Conservation (phyloP, 2,888 invertebrate genomes). For the Acanthosepion lycidas region DNA sequence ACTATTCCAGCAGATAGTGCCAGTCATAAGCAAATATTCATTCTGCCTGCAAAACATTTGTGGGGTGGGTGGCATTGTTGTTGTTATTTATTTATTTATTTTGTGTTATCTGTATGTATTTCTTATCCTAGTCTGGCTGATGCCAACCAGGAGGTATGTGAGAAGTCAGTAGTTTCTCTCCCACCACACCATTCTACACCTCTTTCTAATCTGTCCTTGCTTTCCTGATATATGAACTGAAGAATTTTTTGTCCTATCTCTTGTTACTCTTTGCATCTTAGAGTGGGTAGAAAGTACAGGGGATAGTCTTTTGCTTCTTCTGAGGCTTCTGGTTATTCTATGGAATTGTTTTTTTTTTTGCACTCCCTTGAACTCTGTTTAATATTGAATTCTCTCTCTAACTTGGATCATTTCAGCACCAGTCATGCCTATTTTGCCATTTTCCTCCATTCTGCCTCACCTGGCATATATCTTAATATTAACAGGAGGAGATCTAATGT, state of each 20-base stretch:
- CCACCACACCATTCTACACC: background rate
- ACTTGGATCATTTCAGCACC: no score
- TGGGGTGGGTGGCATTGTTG: background rate
- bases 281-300: background rate
- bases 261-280: background rate
- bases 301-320: background rate
- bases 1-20: slow-evolving; percentile 16
- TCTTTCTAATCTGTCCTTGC: background rate
- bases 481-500: no score
- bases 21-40: slow-evolving; percentile 11
- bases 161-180: background rate
- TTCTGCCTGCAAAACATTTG: background rate
- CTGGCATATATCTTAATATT: no score
- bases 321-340: background rate
- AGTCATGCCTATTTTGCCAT: no score
- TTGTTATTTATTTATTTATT: background rate
- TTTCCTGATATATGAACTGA: background rate
- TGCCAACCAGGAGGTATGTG: slow-evolving; percentile 33
- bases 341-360: background rate
- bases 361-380: background rate
- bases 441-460: no score
- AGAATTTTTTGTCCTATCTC: slow-evolving; percentile 3
- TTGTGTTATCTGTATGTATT: background rate
- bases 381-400: no score
- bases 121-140: slow-evolving; percentile 16